These are phyloP conservation scores for Parotocinclus haroldoi DNA, from an alignment of 2,797 vertebrate genomes.

Conservation along the genomic window DNA sequence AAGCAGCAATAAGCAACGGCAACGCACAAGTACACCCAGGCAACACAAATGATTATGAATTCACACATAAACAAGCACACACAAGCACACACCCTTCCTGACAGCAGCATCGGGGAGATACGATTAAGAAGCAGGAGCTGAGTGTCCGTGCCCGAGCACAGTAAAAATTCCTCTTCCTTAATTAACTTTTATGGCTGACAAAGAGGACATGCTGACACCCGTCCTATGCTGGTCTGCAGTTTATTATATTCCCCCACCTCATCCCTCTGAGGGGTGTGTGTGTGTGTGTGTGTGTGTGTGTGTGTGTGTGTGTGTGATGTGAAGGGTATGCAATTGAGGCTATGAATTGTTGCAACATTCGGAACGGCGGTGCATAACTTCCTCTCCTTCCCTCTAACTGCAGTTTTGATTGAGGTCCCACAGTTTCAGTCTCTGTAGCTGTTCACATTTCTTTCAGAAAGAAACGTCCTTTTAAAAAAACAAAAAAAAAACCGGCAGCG, in stretches of 20 bases:
- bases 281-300: constrained; percentile 24
- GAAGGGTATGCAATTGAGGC: too few relatives aligned
- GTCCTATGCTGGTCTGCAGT: constrained; percentile 56
- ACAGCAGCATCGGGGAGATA: constrained; percentile 58
- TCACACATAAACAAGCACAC: constrained; percentile 35
- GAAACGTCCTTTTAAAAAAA: neutral
- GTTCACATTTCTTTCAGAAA: too few relatives aligned
- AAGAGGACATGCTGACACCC: constrained; percentile 68
- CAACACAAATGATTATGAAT: constrained; percentile 12
- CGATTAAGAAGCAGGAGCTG: constrained; percentile 59
- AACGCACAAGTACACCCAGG: too few relatives aligned
- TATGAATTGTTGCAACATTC: too few relatives aligned
- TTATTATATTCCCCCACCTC: constrained; percentile 50
- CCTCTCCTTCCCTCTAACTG: too few relatives aligned
- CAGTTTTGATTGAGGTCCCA: too few relatives aligned
- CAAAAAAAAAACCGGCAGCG: neutral
- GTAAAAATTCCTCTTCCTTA: constrained; percentile 71
- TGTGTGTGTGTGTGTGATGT: too few relatives aligned
- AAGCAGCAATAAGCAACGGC: too few relatives aligned
- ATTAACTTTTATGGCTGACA: constrained; percentile 69
- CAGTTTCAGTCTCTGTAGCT: too few relatives aligned
- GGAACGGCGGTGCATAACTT: too few relatives aligned
- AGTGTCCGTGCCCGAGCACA: constrained; percentile 51
- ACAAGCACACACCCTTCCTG: constrained; percentile 46
- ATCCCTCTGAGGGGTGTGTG: constrained; percentile 18